Evolutionary conservation across 2,113 vertebrate species (phyloP).

Genomic region (Harpagus bidentatus): DNA sequence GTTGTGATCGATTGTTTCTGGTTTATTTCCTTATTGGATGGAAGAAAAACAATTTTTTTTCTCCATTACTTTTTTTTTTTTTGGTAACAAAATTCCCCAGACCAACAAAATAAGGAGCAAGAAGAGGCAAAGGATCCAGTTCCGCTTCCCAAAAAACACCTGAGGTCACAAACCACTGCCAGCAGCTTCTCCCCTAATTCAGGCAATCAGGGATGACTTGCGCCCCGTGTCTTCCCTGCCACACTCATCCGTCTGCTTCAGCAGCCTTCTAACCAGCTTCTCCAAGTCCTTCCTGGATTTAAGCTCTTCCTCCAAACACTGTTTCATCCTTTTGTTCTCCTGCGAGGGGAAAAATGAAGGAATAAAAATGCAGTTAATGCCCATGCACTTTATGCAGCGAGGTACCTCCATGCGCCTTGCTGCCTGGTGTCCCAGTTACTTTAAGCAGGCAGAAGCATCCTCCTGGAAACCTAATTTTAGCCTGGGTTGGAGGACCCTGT

Average conservation of each 20-base stretch:
- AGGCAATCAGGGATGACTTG: slow-evolving; percentile 71
- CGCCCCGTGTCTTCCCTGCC: slow-evolving; percentile 82
- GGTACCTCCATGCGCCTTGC: not conserved
- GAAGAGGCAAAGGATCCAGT: slow-evolving; percentile 45
- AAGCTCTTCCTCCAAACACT: slow-evolving; percentile 95
- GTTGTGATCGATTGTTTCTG: slow-evolving; percentile 1
- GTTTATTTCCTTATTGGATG: slow-evolving; percentile 15
- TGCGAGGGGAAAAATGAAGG: slow-evolving; percentile 23
- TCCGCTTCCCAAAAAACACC: slow-evolving; percentile 22
- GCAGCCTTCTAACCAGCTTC: slow-evolving; percentile 87
- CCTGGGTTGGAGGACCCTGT: not conserved
- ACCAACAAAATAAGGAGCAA: slow-evolving; percentile 57
- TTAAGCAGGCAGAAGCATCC: not conserved
- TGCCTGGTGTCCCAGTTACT: not conserved
- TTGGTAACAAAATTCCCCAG: slow-evolving; percentile 30
- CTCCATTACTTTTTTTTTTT: not conserved
- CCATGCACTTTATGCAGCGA: not conserved
- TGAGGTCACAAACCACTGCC: slow-evolving; percentile 44
- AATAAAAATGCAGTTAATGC: not conserved
- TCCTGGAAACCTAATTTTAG: not conserved
- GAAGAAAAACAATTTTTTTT: not conserved
- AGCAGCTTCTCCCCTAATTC: not conserved
- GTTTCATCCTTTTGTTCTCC: slow-evolving; percentile 97
- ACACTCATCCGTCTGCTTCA: slow-evolving; percentile 92
- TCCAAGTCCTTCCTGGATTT: slow-evolving; percentile 95